Base-by-base conservation (phyloP, 64 coral and sea anemone genomes). In the Dendrophyllia cribrosa region DNA sequence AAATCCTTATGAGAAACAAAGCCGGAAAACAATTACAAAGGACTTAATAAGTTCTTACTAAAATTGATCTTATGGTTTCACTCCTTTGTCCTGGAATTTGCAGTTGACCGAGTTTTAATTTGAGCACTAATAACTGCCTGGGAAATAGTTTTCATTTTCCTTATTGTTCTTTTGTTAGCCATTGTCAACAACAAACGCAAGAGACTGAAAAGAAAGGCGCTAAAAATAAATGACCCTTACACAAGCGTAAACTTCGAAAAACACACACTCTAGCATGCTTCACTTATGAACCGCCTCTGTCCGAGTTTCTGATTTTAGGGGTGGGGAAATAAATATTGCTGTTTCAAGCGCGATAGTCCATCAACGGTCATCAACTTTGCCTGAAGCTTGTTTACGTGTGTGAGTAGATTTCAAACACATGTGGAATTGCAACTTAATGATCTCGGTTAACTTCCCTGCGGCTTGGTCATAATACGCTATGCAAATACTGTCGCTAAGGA, bases 101-200 rank as follows among this genome's bases (percentile, higher is more conserved):
- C 80, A 84, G 80, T 84, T 84, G 61, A 84, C 80, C 61, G 80
- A 68, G 61, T 84, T 84, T 84, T 84, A 84, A 84, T 84, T 84
- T 84, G 62, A 84, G 23, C 80, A 66, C 44, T 68, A 84, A 84
- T 66, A 84, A 84, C 62, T 67, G 3, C 19, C 7, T 13, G 62
- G 20, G 45, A 66, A 84, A 84, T 84, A 84, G 61, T 67, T 67
- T 67, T 63, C 80, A 84, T 84, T 51, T 21, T 68, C 62, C 5
- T 47, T 61, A 50, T 84, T 84, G 80, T 84, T 67, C 80, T 84
- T 84, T 84, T 84, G 80, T 84, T 44, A 20, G 62, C 79, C 61
- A 68, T 84, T 84, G 80, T 84, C 17, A 67, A 68, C 44, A 49
- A 23, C 67, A 34, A 34, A 34, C 34, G 34, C 34, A 34, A 34